Conservation (phyloP, 1,140 invertebrate genomes). For the Contarinia nasturtii region DNA sequence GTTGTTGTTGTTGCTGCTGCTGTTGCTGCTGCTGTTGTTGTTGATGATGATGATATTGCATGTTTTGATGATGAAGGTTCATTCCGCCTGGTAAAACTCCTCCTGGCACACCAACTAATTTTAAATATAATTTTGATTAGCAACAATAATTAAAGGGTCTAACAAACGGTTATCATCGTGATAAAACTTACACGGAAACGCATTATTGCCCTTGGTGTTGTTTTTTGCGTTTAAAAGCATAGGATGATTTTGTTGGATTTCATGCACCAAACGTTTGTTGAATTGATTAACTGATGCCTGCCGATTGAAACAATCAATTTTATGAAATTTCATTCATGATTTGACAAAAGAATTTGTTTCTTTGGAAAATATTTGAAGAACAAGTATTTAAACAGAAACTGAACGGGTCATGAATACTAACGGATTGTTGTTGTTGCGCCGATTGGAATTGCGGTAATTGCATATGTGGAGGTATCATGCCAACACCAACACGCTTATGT, state of each 20-base stretch:
- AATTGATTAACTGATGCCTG: conserved; percentile 8
- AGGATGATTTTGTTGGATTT: conserved; percentile 37
- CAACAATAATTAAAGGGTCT: too few species aligned
- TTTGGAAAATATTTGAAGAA: too few species aligned
- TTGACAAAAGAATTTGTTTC: too few species aligned
- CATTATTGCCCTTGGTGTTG: too few species aligned
- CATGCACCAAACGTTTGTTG: conserved; percentile 28
- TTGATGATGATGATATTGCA: conserved; percentile 1
- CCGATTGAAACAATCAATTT: too few species aligned
- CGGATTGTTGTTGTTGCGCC: conserved; percentile 1
- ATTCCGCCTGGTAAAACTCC: neutral
- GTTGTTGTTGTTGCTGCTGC: conserved; percentile 2
- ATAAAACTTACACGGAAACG: too few species aligned
- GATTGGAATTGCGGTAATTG: neutral
- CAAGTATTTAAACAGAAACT: too few species aligned
- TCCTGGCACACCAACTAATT: too few species aligned
- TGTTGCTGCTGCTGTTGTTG: conserved; percentile 11
- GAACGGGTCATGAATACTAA: too few species aligned
- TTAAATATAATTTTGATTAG: too few species aligned
- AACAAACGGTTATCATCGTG: too few species aligned
- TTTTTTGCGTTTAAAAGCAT: conserved; percentile 15
- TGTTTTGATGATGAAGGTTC: conserved; percentile 2
- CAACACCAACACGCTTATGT: neutral
- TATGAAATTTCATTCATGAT: too few species aligned
- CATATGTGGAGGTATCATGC: neutral